These are phyloP conservation scores for Pseudeuparius sepicola DNA, from an alignment of 2,888 invertebrate species.

Conservation along the genomic window DNA sequence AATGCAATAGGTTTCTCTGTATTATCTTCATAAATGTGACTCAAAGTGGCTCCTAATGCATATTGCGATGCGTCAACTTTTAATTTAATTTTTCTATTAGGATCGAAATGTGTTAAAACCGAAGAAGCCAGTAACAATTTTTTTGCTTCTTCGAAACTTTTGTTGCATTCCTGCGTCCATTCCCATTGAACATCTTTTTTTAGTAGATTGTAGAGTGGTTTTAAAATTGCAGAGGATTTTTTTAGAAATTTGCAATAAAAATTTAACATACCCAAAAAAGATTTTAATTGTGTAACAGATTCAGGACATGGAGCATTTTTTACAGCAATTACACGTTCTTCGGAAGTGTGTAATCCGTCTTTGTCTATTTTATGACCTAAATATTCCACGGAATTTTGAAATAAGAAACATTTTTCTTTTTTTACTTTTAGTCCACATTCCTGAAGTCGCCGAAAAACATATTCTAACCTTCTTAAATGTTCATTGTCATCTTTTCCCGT, in stretches of 20 bases:
- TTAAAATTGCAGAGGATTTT: conserved; percentile 7
- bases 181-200: conserved; percentile 8
- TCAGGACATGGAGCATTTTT: conserved; percentile 3
- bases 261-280: conserved; percentile 12
- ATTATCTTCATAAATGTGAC: conserved; percentile 9
- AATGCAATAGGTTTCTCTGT: conserved; percentile 9
- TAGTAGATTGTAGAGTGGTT: conserved; percentile 13
- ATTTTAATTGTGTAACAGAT: conserved; percentile 11
- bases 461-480: too few relatives aligned
- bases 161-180: conserved; percentile 5
- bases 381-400: conserved; percentile 2
- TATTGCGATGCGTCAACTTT: conserved; percentile 7
- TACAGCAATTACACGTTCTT: conserved; percentile 9
- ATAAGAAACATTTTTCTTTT: conserved; percentile 1
- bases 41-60: conserved; percentile 8
- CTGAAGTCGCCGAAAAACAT: background rate
- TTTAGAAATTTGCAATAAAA: conserved; percentile 12
- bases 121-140: conserved; percentile 6
- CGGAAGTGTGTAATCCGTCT: conserved; percentile 12
- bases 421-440: conserved; percentile 1
- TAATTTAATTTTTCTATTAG: conserved; percentile 9
- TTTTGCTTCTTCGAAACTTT: conserved; percentile 8
- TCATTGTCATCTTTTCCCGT: conserved; percentile 16
- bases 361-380: conserved; percentile 12
- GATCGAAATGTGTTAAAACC: conserved; percentile 12